These are phyloP conservation scores for Apodemus sylvaticus DNA, from an alignment of 2,113 vertebrate species.

Conservation along the genomic window DNA sequence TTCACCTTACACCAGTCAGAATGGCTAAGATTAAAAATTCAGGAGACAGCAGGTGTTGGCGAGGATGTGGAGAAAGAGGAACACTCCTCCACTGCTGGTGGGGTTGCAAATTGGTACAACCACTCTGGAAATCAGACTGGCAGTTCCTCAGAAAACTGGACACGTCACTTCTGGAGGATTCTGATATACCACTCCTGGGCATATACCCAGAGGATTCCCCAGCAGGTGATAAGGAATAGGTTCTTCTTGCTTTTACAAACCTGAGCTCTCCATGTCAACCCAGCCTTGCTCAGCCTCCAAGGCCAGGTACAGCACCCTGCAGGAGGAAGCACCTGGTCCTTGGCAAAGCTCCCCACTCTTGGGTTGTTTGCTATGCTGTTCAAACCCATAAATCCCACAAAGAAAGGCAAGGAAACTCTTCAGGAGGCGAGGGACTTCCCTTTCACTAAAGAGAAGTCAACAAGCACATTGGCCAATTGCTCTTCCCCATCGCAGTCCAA, in stretches of 20 bases:
- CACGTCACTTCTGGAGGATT: no score
- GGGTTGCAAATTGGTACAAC: no score
- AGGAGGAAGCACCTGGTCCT: not conserved
- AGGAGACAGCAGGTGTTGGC: no score
- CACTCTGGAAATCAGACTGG: no score
- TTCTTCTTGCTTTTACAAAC: not conserved
- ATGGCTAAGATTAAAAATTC: no score
- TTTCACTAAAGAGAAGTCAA: slow-evolving; percentile 6
- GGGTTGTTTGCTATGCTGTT: not conserved
- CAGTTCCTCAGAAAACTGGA: no score
- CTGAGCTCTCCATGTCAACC: not conserved
- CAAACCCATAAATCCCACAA: slow-evolving; percentile 51
- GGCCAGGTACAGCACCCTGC: not conserved
- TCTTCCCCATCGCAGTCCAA: not conserved
- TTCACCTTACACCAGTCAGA: no score
- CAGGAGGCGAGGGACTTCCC: not conserved
- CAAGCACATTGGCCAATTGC: slow-evolving; percentile 6
- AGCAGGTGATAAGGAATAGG: no score
- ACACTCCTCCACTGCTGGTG: no score
- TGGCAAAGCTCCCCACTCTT: not conserved
- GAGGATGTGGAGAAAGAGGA: no score
- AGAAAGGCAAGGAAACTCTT: slow-evolving; percentile 13
- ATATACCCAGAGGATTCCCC: no score
- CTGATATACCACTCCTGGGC: no score
- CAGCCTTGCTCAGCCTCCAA: not conserved